Evolutionary conservation across 2,113 vertebrate species (phyloP).

Genomic region (Pseudorhombus dupliciocellatus): DNA sequence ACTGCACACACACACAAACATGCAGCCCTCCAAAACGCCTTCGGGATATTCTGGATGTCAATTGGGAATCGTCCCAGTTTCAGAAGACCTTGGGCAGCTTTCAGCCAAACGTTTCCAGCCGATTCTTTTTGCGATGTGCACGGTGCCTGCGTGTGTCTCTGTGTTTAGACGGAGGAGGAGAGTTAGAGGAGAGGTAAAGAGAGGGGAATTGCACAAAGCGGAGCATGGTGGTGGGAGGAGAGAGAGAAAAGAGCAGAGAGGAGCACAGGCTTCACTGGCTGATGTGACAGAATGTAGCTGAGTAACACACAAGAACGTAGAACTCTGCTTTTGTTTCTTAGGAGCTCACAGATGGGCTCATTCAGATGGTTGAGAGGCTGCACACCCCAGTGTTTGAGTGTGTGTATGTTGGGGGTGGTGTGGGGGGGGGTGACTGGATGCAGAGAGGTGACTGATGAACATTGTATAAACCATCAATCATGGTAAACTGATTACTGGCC

Average conservation of each 20-base stretch:
- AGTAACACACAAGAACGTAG: constrained; percentile 18
- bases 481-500: too few species aligned
- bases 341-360: constrained; percentile 77
- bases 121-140: constrained; percentile 30
- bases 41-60: constrained; percentile 38
- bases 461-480: too few species aligned
- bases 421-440: too few species aligned
- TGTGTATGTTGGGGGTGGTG: neutral
- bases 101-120: constrained; percentile 20
- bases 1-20: constrained; percentile 27
- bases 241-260: constrained; percentile 2
- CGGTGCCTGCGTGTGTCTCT: constrained; percentile 5
- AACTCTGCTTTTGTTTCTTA: constrained; percentile 66
- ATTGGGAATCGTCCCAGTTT: constrained; percentile 65
- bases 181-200: neutral
- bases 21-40: constrained; percentile 40
- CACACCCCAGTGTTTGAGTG: neutral
- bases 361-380: constrained; percentile 49
- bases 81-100: constrained; percentile 50
- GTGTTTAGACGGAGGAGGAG: neutral
- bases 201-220: neutral
- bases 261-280: constrained; percentile 10
- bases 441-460: too few species aligned
- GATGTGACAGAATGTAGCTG: constrained; percentile 36
- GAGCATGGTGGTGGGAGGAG: neutral